phyloP scores from a whole-genome alignment of 2,797 vertebrate species.

The Sparidentex hasta region DNA sequence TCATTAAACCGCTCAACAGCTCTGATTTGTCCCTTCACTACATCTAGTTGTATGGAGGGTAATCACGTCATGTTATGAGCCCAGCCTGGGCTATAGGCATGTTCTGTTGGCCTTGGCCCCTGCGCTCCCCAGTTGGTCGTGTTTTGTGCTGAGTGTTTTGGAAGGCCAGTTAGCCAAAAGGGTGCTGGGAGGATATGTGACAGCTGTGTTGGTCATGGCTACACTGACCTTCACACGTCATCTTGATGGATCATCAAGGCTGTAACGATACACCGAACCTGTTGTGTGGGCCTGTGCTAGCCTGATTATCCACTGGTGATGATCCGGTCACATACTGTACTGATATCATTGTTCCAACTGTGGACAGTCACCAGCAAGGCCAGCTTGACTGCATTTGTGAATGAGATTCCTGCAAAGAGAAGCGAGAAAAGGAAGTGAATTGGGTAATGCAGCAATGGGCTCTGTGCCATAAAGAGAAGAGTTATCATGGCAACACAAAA shows the following conservation, averaged over 20 bases:
- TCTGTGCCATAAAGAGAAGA: constrained; percentile 55
- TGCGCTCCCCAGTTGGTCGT: constrained; percentile 62
- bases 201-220: constrained; percentile 85
- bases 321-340: constrained; percentile 57
- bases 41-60: constrained; percentile 35
- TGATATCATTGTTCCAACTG: constrained; percentile 48
- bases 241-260: constrained; percentile 77
- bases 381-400: constrained; percentile 38
- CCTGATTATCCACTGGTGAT: constrained; percentile 56
- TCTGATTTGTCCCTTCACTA: constrained; percentile 25
- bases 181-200: constrained; percentile 80
- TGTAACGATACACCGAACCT: constrained; percentile 70
- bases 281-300: constrained; percentile 58
- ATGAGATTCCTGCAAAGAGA: constrained; percentile 40
- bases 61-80: constrained; percentile 49
- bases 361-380: constrained; percentile 32
- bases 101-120: constrained; percentile 69
- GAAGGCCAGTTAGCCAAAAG: constrained; percentile 78
- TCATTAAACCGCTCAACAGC: constrained; percentile 19
- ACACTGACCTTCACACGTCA: constrained; percentile 85
- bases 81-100: constrained; percentile 50
- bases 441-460: constrained; percentile 63
- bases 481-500: constrained; percentile 70
- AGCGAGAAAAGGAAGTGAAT: constrained; percentile 63
- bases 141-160: constrained; percentile 76